Conservation (phyloP, 2,113 vertebrate species). For the Platichthys stellatus region DNA sequence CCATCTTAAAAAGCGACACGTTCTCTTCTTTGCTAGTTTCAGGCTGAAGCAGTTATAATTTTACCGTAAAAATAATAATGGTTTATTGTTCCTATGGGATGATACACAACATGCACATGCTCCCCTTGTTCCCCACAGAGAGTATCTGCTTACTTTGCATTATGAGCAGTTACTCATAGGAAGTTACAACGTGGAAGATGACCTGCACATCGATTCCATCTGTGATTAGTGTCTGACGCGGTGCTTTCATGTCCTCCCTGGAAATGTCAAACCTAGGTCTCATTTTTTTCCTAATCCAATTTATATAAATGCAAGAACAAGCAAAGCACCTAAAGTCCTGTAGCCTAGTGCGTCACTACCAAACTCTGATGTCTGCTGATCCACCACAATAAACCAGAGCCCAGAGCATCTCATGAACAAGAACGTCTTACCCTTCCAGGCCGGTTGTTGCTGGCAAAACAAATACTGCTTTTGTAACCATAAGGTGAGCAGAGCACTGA, state of each 20-base stretch:
- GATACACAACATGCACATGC: no score
- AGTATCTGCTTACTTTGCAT: no score
- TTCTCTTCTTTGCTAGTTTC: background rate
- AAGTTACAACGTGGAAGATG: no score
- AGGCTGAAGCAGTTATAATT: background rate
- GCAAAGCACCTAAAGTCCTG: background rate
- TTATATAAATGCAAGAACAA: background rate
- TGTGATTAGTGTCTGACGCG: no score
- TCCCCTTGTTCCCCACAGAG: no score
- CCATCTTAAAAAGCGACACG: background rate
- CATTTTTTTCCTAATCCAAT: background rate
- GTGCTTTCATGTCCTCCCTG: background rate
- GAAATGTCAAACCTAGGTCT: background rate
- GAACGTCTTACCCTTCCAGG: constrained; percentile 19
- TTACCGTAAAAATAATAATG: background rate
- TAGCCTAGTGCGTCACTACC: constrained; percentile 6
- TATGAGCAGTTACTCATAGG: no score
- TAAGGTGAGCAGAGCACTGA: constrained; percentile 11
- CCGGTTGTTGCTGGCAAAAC: constrained; percentile 11
- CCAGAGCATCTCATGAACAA: constrained; percentile 1
- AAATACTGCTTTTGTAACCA: constrained; percentile 37
- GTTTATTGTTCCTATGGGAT: no score
- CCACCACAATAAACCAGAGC: constrained; percentile 29
- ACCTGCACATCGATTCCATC: no score
- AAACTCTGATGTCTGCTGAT: constrained; percentile 44